These are phyloP conservation scores for Melinopterus prodromus DNA, from an alignment of 2,888 invertebrate genomes.

Conservation along the genomic window DNA sequence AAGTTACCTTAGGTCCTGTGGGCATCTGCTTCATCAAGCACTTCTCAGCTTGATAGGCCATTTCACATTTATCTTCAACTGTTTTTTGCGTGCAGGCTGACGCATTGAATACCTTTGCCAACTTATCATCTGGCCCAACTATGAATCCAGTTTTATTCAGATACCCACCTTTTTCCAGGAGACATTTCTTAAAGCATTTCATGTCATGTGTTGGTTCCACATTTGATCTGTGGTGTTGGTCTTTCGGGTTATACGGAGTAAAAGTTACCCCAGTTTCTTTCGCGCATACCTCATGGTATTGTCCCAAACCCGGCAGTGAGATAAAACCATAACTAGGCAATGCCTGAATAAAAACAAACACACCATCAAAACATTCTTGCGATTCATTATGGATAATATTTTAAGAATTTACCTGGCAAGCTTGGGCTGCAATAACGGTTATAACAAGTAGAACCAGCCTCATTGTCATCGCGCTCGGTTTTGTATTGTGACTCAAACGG, in stretches of 20 bases:
- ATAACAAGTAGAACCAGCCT: neutral
- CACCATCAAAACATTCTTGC: neutral
- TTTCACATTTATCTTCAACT: neutral
- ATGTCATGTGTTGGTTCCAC: neutral
- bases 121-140: neutral
- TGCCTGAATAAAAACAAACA: neutral
- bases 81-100: neutral
- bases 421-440: neutral
- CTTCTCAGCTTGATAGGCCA: neutral
- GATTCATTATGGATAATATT: neutral
- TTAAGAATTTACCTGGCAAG: neutral
- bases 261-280: neutral
- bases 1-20: neutral
- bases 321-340: neutral
- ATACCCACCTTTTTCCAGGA: neutral
- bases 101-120: neutral
- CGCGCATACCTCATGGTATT: neutral
- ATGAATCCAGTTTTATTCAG: neutral
- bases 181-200: neutral
- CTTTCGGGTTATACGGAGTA: neutral
- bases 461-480: neutral
- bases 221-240: neutral
- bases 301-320: neutral
- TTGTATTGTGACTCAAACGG: neutral
- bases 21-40: neutral